Evolutionary conservation across 2,797 vertebrate species (phyloP).

Genomic region (Alosa sapidissima): DNA sequence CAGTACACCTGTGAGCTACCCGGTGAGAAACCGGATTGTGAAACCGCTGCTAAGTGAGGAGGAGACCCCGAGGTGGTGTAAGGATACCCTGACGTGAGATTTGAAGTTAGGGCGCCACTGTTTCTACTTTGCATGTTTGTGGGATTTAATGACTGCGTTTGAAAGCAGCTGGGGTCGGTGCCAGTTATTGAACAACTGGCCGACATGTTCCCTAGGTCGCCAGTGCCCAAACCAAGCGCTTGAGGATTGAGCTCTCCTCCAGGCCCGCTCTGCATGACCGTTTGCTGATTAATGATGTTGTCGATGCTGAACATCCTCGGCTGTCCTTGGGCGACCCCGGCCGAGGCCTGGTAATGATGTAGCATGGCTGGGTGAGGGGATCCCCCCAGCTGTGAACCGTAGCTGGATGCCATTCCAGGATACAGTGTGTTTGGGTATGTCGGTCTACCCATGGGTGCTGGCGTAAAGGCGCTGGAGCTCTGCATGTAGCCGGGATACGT

Average conservation of each 20-base stretch:
- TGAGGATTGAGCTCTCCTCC: conserved; percentile 71
- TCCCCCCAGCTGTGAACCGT: conserved; percentile 71
- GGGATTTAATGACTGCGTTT: conserved; percentile 70
- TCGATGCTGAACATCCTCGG: conserved; percentile 93
- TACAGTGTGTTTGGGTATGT: conserved; percentile 75
- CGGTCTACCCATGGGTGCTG: conserved; percentile 74
- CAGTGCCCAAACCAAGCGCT: conserved; percentile 69
- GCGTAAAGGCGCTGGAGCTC: conserved; percentile 83
- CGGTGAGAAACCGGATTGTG: conserved; percentile 80
- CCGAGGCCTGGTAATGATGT: conserved; percentile 78
- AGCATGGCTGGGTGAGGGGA: conserved; percentile 79
- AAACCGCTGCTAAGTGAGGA: conserved; percentile 75
- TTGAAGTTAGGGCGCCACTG: conserved; percentile 69
- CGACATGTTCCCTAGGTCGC: conserved; percentile 75
- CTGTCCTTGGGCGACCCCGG: conserved; percentile 73
- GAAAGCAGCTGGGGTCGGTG: conserved; percentile 80
- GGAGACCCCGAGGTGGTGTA: conserved; percentile 82
- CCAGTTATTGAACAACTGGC: conserved; percentile 74
- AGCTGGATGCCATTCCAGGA: conserved; percentile 70
- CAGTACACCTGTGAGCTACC: conserved; percentile 82
- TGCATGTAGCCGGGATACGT: conserved; percentile 87
- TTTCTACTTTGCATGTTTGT: conserved; percentile 71
- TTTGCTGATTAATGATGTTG: conserved; percentile 87
- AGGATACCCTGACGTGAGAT: conserved; percentile 67
- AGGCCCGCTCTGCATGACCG: conserved; percentile 73